Evolutionary conservation across 2,113 vertebrate genomes (phyloP).

Genomic region (Felis chaus): DNA sequence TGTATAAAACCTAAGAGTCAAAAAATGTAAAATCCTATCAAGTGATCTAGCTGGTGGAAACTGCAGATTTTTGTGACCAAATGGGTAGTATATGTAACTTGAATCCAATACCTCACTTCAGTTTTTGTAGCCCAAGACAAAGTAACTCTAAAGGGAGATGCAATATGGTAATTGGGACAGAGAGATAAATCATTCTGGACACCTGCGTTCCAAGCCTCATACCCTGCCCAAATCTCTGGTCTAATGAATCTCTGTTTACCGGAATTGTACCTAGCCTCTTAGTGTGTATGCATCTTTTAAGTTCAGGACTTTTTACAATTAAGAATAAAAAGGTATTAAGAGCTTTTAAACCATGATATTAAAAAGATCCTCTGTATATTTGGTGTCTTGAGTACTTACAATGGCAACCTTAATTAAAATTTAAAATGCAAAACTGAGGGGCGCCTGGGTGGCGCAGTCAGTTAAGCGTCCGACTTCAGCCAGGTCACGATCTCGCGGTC

Average conservation of each 20-base stretch:
- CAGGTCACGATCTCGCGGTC: too few relatives aligned
- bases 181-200: background rate
- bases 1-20: background rate
- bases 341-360: background rate
- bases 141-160: background rate
- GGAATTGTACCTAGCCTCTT: background rate
- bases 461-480: too few relatives aligned
- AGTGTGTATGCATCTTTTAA: background rate
- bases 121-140: constrained; percentile 14
- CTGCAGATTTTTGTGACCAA: background rate
- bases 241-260: background rate
- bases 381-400: background rate
- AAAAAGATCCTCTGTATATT: background rate
- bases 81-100: background rate
- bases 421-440: constrained; percentile 11
- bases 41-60: background rate
- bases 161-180: background rate
- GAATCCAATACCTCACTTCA: background rate
- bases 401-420: constrained; percentile 17
- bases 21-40: background rate
- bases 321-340: background rate
- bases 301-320: background rate
- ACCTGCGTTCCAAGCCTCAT: background rate
- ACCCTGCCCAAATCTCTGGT: background rate
- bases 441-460: too few relatives aligned